Evolutionary conservation across 2,113 vertebrate genomes (phyloP).

Genomic region (Channa argus): DNA sequence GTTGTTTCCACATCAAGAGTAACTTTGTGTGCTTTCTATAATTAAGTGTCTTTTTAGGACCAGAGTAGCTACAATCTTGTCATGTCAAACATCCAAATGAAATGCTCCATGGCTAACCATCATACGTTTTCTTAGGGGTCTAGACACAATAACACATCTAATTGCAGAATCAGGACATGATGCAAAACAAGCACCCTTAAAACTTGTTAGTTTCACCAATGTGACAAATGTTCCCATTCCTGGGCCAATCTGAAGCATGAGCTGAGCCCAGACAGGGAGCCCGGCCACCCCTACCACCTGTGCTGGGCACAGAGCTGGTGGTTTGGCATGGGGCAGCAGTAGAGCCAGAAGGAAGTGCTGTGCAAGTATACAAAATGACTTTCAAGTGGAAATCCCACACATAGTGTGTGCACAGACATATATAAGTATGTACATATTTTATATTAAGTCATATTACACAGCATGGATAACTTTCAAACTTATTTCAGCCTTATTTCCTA

Average conservation of each 20-base stretch:
- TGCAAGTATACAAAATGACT: background rate
- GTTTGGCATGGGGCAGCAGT: slow-evolving; percentile 30
- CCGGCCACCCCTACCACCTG: slow-evolving; percentile 51
- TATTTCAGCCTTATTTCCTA: too few species aligned
- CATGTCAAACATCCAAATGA: slow-evolving; percentile 41
- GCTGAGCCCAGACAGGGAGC: slow-evolving; percentile 22
- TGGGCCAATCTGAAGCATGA: slow-evolving; percentile 44
- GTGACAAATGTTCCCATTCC: slow-evolving; percentile 48
- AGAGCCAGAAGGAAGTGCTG: slow-evolving; percentile 42
- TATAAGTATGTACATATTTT: background rate
- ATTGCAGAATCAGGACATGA: slow-evolving; percentile 42
- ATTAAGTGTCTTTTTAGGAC: slow-evolving; percentile 54
- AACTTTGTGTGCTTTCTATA: slow-evolving; percentile 26
- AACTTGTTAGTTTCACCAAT: slow-evolving; percentile 50
- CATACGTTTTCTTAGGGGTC: background rate
- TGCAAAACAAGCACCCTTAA: slow-evolving; percentile 42
- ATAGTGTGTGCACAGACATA: background rate
- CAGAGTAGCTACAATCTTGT: slow-evolving; percentile 10
- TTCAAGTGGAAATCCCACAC: background rate
- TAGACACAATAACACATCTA: slow-evolving; percentile 16
- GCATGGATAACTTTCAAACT: too few species aligned
- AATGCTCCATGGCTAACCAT: slow-evolving; percentile 7
- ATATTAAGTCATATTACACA: background rate
- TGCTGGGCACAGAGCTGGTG: slow-evolving; percentile 23
- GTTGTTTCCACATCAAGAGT: slow-evolving; percentile 53